Percentiles rank a stretch among this genome's conserved stretches.
These are phyloP conservation scores for Apamea crenata DNA, from an alignment of 2,888 invertebrate genomes.

Conservation along the genomic window DNA sequence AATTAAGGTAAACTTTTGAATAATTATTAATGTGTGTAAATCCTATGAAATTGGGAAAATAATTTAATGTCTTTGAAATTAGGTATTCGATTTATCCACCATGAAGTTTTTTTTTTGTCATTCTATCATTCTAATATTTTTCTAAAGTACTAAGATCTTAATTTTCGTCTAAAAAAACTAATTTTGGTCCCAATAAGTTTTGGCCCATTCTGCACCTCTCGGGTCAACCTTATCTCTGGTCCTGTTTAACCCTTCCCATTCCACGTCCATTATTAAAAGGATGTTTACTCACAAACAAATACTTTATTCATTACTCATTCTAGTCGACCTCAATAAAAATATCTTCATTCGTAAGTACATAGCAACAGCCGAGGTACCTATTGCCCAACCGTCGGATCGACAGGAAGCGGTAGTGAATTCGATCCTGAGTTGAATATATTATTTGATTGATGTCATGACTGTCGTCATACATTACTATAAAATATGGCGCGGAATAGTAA, in stretches of 20 bases:
- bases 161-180: neutral
- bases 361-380: slow-evolving; percentile 68
- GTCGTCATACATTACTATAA: slow-evolving; percentile 76
- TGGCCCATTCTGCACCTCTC: neutral
- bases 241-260: slow-evolving; percentile 14
- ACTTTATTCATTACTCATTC: slow-evolving; percentile 52
- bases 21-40: neutral
- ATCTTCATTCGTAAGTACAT: slow-evolving; percentile 57
- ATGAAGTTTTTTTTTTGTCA: too few species aligned
- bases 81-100: neutral
- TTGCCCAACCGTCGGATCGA: slow-evolving; percentile 70
- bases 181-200: neutral
- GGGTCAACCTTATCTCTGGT: neutral
- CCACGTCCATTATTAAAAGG: slow-evolving; percentile 9
- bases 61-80: too few species aligned
- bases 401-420: slow-evolving; percentile 88
- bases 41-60: too few species aligned
- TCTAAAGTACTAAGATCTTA: neutral
- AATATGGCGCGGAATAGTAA: slow-evolving; percentile 76
- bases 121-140: neutral
- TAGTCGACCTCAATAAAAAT: slow-evolving; percentile 65
- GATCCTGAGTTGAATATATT: slow-evolving; percentile 85
- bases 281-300: slow-evolving; percentile 53
- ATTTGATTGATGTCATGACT: slow-evolving; percentile 80
- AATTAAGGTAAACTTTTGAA: neutral